These are phyloP conservation scores for Xenopus borealis DNA, from an alignment of 2,113 vertebrate species.

Conservation along the genomic window DNA sequence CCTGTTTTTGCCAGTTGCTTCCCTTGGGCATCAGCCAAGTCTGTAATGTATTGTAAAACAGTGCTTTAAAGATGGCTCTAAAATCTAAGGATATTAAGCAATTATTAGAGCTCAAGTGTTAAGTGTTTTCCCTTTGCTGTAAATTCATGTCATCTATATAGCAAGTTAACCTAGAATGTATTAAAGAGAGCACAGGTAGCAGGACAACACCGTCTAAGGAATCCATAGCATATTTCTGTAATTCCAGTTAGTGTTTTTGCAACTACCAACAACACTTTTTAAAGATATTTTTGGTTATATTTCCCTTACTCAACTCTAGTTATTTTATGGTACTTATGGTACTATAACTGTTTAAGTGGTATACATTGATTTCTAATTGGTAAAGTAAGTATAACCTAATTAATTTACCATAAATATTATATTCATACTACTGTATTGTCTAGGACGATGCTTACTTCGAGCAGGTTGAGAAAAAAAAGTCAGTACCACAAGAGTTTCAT, in stretches of 20 bases:
- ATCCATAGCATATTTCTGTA: constrained; percentile 20
- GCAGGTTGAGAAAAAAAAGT: no score
- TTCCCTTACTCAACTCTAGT: no score
- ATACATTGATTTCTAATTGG: no score
- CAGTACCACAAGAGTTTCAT: no score
- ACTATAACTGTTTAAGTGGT: no score
- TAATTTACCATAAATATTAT: no score
- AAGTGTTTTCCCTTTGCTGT: background rate
- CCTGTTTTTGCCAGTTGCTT: constrained; percentile 5
- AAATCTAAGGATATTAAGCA: background rate
- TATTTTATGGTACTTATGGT: no score
- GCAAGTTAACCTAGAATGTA: constrained; percentile 11
- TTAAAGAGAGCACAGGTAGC: constrained; percentile 6
- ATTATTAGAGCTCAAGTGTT: constrained; percentile 8
- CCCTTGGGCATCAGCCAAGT: background rate
- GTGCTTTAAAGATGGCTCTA: background rate
- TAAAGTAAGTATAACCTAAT: no score
- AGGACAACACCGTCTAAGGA: constrained; percentile 14
- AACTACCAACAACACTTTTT: no score
- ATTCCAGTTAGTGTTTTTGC: constrained; percentile 8
- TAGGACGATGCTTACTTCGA: no score
- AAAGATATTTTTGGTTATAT: no score
- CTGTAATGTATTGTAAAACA: background rate
- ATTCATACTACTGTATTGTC: no score
- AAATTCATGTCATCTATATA: constrained; percentile 16